A percentile compares a stretch with the other conserved stretches of the same genome.
Evolutionary conservation across 1,140 invertebrate genomes (phyloP).

Genomic region (Ostrea denselamellosa): DNA sequence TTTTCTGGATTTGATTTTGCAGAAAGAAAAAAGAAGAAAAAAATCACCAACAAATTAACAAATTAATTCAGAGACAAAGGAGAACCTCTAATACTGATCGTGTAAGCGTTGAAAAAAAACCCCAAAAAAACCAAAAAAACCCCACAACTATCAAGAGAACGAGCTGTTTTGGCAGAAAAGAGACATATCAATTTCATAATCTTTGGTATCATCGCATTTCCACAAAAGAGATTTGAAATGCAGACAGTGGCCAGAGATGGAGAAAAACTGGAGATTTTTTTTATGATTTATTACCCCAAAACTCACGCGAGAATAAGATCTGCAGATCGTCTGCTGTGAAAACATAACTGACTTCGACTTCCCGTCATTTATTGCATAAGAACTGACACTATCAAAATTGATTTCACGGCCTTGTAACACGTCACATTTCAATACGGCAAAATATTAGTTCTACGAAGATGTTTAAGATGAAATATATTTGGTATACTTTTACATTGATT

Average conservation of each 20-base stretch:
- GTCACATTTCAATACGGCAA: background rate
- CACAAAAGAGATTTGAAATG: slow-evolving; percentile 5
- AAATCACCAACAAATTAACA: too few relatives aligned
- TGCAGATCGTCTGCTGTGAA: background rate
- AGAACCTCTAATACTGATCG: too few relatives aligned
- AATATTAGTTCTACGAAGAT: too few relatives aligned
- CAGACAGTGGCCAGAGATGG: background rate
- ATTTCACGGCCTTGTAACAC: background rate
- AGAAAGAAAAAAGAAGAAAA: too few relatives aligned
- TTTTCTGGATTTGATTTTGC: too few relatives aligned
- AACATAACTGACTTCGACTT: background rate
- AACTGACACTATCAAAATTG: background rate
- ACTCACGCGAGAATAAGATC: slow-evolving; percentile 32
- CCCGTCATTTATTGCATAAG: slow-evolving; percentile 10
- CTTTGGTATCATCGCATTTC: background rate
- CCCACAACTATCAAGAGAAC: background rate
- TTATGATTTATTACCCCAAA: background rate
- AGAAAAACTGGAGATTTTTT: background rate
- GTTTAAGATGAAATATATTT: too few relatives aligned
- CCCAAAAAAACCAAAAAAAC: background rate
- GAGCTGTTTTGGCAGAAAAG: background rate
- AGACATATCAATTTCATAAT: background rate
- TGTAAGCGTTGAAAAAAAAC: background rate
- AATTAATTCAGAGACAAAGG: too few relatives aligned
- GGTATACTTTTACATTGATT: too few relatives aligned